A percentile compares a stretch with the other conserved stretches of the same genome.
Evolutionary conservation across 2,888 invertebrate species (phyloP).

Genomic region (Drosophila siamana): DNA sequence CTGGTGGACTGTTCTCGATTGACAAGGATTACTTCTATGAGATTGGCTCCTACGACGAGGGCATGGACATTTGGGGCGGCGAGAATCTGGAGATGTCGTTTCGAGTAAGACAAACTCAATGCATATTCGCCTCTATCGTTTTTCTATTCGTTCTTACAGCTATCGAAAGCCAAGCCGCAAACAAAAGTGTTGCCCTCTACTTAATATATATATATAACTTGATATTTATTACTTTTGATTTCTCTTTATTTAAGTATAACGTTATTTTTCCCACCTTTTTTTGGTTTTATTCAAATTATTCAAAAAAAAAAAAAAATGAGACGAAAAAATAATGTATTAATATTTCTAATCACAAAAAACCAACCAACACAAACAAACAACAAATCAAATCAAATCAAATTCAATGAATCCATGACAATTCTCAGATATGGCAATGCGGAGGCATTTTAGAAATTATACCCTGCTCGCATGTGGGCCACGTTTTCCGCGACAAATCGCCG

Average conservation of each 20-base stretch:
- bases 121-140: constrained; percentile 34
- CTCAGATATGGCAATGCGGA: constrained; percentile 98
- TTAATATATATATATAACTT: constrained; percentile 26
- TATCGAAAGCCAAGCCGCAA: constrained; percentile 73
- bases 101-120: constrained; percentile 83
- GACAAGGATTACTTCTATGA: constrained; percentile 98
- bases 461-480: constrained; percentile 98
- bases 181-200: constrained; percentile 60
- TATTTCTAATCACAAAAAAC: constrained; percentile 39
- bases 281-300: background rate
- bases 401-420: constrained; percentile 77
- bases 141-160: constrained; percentile 59
- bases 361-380: constrained; percentile 74
- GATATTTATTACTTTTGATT: constrained; percentile 18
- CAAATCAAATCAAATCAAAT: constrained; percentile 6
- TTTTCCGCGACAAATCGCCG: constrained; percentile 98
- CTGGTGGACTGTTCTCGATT: constrained; percentile 97
- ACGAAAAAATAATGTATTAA: constrained; percentile 28
- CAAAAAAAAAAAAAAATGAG: constrained; percentile 3
- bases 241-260: constrained; percentile 31
- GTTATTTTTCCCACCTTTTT: constrained; percentile 18
- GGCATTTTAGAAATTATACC: constrained; percentile 97
- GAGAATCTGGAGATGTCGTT: constrained; percentile 87
- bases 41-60: constrained; percentile 98
- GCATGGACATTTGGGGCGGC: constrained; percentile 99